Conservation (phyloP, 2,888 invertebrate genomes). For the Griposia aprilina region DNA sequence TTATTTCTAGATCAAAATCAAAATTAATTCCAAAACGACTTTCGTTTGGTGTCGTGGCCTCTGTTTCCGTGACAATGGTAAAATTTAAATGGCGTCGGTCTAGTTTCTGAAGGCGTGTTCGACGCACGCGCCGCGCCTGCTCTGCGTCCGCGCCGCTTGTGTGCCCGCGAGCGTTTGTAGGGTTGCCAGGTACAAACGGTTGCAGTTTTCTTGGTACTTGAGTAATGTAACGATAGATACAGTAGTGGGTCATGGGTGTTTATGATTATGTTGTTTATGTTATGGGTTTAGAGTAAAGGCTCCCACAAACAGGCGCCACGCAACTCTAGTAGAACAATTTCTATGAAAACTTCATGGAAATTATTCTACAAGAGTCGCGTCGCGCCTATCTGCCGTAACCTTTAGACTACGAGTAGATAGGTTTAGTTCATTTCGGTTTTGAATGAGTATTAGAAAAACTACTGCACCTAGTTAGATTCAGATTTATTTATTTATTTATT, state of each 20-base stretch:
- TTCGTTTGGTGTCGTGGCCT: conserved; percentile 49
- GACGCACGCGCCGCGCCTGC: conserved; percentile 78
- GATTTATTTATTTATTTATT: no score
- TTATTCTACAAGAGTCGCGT: no score
- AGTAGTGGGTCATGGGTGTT: conserved; percentile 48
- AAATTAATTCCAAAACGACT: conserved; percentile 53
- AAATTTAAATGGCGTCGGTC: conserved; percentile 80
- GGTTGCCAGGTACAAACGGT: conserved; percentile 55
- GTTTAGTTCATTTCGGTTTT: not conserved
- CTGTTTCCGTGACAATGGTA: conserved; percentile 82
- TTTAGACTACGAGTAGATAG: not conserved
- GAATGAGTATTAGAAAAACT: not conserved
- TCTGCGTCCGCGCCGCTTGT: conserved; percentile 73
- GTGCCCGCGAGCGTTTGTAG: conserved; percentile 74
- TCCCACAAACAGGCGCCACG: no score
- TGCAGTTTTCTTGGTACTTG: conserved; percentile 22
- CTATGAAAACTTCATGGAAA: no score
- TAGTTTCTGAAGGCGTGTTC: conserved; percentile 79
- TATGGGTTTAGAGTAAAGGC: not conserved
- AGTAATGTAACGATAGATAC: conserved; percentile 28
- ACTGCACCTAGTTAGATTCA: not conserved
- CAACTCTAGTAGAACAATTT: no score
- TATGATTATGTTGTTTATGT: conserved; percentile 32
- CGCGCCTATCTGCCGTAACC: no score
- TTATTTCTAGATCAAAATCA: conserved; percentile 32